Evolutionary conservation across 1,140 invertebrate genomes (phyloP).

Genomic region (Drosophila repleta): DNA sequence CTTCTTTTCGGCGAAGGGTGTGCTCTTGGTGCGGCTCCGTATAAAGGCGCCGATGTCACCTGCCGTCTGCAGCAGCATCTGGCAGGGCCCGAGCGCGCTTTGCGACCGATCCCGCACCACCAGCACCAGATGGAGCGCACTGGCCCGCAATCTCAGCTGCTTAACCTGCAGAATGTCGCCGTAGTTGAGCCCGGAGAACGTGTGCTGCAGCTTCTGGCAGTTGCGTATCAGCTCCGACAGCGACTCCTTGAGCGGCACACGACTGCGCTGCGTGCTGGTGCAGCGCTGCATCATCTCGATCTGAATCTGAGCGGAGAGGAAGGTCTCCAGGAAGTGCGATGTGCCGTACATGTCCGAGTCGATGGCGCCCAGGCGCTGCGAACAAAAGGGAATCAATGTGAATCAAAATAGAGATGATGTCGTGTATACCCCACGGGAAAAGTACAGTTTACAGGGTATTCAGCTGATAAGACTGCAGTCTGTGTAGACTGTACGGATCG

Average conservation of each 20-base stretch:
- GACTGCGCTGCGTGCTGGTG: constrained; percentile 65
- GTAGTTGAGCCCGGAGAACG: constrained; percentile 91
- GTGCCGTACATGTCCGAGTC: constrained; percentile 92
- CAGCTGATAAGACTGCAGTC: not conserved
- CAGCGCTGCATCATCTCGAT: constrained; percentile 83
- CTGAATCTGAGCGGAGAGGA: constrained; percentile 88
- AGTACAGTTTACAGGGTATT: too few relatives aligned
- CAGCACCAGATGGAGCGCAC: constrained; percentile 92
- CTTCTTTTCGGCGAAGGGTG: not conserved
- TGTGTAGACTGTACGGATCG: not conserved
- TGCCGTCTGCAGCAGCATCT: constrained; percentile 82
- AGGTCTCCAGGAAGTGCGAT: constrained; percentile 93
- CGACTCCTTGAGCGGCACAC: constrained; percentile 79
- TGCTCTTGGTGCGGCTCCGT: constrained; percentile 2
- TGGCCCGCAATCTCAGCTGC: constrained; percentile 92
- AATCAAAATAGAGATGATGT: not conserved
- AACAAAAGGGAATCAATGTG: not conserved
- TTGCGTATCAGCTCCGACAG: constrained; percentile 87
- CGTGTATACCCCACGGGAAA: too few relatives aligned
- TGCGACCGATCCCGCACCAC: constrained; percentile 85
- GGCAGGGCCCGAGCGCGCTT: constrained; percentile 85
- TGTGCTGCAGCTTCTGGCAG: constrained; percentile 91
- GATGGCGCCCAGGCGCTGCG: constrained; percentile 90
- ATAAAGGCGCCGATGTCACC: constrained; percentile 77
- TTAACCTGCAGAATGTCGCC: constrained; percentile 91